Conservation (phyloP, 2,113 vertebrate species). For the Alethe castanea region DNA sequence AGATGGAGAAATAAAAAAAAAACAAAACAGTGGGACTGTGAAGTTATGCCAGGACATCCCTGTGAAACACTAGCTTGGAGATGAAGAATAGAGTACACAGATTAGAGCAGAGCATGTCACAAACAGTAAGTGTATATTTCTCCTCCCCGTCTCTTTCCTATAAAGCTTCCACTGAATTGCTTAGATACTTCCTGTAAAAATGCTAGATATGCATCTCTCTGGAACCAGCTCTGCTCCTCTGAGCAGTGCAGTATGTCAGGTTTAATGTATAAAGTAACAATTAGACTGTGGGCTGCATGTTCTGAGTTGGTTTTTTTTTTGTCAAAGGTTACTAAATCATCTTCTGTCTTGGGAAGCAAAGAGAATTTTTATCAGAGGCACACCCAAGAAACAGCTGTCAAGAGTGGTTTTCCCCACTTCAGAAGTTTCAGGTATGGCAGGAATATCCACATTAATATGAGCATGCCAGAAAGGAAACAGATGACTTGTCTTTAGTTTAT, state of each 20-base stretch:
- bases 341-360: background rate
- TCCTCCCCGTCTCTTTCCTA: background rate
- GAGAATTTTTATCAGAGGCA: slow-evolving; percentile 23
- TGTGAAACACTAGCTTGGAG: background rate
- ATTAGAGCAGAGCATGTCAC: background rate
- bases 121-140: background rate
- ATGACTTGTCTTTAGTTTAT: background rate
- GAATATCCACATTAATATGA: background rate
- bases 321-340: background rate
- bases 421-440: slow-evolving; percentile 29
- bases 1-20: background rate
- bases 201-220: background rate
- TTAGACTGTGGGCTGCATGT: background rate
- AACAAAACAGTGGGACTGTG: background rate
- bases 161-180: background rate
- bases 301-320: background rate
- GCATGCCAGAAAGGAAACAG: background rate
- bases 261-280: background rate
- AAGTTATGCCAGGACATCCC: background rate
- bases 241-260: background rate
- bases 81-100: background rate
- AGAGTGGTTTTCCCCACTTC: background rate
- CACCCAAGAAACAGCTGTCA: slow-evolving; percentile 20
- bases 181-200: background rate
- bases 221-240: background rate